These are phyloP conservation scores for Heteromyza rotundicornis DNA, from an alignment of 2,888 invertebrate genomes.

Conservation along the genomic window DNA sequence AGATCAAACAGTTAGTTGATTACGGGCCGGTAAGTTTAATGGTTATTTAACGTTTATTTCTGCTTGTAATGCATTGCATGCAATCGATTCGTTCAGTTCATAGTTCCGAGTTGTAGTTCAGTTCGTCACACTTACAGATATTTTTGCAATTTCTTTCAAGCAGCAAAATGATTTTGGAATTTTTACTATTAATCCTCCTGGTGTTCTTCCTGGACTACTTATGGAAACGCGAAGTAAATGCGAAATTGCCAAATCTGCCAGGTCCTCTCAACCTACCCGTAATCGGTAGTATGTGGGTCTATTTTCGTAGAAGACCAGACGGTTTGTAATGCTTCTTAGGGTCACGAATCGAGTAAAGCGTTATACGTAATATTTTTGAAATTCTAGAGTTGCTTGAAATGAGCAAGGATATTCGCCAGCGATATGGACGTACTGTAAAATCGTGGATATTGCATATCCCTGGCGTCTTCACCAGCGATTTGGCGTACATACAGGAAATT, in stretches of 20 bases:
- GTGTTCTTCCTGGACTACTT: constrained; percentile 27
- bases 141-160: too few relatives aligned
- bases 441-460: constrained; percentile 17
- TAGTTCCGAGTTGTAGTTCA: too few relatives aligned
- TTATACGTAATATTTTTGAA: too few relatives aligned
- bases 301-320: constrained; percentile 27
- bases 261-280: constrained; percentile 27
- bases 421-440: constrained; percentile 26
- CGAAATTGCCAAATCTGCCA: constrained; percentile 24
- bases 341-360: not conserved
- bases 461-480: constrained; percentile 12
- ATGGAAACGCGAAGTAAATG: constrained; percentile 25
- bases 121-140: too few relatives aligned
- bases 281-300: constrained; percentile 31
- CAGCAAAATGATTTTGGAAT: constrained; percentile 28
- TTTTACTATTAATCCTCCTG: constrained; percentile 12
- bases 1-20: too few relatives aligned
- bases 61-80: not conserved
- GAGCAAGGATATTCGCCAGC: constrained; percentile 20
- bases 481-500: constrained; percentile 10
- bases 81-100: too few relatives aligned
- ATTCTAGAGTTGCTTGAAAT: constrained; percentile 28
- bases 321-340: constrained; percentile 17
- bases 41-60: too few relatives aligned
- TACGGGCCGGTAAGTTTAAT: too few relatives aligned